These are phyloP conservation scores for Melospiza georgiana DNA, from an alignment of 2,113 vertebrate genomes.

Conservation along the genomic window DNA sequence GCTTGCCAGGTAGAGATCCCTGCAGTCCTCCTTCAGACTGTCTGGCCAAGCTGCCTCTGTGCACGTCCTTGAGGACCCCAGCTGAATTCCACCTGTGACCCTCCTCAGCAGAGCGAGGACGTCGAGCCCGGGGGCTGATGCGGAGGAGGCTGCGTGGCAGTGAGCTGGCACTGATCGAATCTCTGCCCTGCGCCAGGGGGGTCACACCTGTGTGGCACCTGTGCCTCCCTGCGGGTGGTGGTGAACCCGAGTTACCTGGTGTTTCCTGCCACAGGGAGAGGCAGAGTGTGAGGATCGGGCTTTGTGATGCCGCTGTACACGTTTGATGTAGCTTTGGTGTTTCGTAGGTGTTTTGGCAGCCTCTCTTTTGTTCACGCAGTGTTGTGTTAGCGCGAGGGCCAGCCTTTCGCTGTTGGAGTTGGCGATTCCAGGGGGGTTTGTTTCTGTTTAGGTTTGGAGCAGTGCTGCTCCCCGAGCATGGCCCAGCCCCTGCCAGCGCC, in stretches of 20 bases:
- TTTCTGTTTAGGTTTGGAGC: background rate
- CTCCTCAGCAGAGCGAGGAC: too few species aligned
- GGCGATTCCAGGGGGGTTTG: background rate
- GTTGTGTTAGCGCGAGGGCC: background rate
- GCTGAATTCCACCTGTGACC: background rate
- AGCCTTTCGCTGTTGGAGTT: background rate
- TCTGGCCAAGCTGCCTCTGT: background rate
- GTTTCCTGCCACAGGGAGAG: background rate
- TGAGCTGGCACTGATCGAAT: background rate
- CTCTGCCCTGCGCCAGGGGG: background rate
- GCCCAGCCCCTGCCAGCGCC: fast-evolving
- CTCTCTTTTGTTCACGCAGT: background rate
- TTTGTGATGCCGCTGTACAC: background rate
- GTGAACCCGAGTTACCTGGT: background rate
- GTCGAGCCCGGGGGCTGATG: background rate
- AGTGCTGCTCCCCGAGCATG: fast-evolving
- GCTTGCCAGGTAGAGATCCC: background rate
- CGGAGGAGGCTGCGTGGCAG: background rate
- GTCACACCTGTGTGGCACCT: background rate
- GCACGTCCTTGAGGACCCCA: background rate
- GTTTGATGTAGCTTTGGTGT: fast-evolving
- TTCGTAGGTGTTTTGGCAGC: background rate
- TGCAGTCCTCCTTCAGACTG: background rate
- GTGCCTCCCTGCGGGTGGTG: background rate
- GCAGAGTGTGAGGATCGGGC: background rate